Evolutionary conservation across 92 coral and sea anemone species (phyloP).

Genomic region (Pocillopora meandrina): DNA sequence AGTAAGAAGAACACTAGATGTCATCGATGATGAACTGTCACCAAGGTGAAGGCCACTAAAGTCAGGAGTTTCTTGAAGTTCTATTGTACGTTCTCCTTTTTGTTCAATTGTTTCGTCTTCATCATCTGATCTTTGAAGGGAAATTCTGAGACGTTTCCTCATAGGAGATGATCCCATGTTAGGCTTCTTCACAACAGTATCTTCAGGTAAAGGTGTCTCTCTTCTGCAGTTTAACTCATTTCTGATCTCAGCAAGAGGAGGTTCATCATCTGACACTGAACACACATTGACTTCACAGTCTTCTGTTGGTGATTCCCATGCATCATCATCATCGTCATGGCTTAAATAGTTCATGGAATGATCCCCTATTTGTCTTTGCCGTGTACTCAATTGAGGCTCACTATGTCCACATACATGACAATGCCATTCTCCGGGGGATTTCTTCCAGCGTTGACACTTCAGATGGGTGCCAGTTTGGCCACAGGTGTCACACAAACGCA

Average conservation of each 20-base stretch:
- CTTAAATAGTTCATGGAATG: slow-evolving; percentile 25
- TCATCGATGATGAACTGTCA: slow-evolving; percentile 9
- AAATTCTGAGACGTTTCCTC: slow-evolving; percentile 21
- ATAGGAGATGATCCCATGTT: slow-evolving; percentile 2
- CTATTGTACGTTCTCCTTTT: not conserved
- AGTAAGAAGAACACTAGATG: not conserved
- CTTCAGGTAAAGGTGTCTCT: not conserved
- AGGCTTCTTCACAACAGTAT: not conserved
- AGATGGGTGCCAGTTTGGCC: slow-evolving; percentile 93
- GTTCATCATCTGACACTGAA: slow-evolving; percentile 49
- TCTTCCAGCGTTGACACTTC: slow-evolving; percentile 75
- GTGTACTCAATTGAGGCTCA: slow-evolving; percentile 6
- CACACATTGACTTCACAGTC: slow-evolving; percentile 33
- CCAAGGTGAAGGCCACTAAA: not conserved
- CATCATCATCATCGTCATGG: not conserved
- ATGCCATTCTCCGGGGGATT: slow-evolving; percentile 58
- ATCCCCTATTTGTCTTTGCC: slow-evolving; percentile 35
- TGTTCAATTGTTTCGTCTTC: not conserved
- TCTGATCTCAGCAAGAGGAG: slow-evolving; percentile 5
- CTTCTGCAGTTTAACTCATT: not conserved
- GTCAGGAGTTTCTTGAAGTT: not conserved
- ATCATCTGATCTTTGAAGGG: not conserved
- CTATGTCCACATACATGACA: slow-evolving; percentile 66
- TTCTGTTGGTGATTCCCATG: slow-evolving; percentile 21
- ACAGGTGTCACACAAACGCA: slow-evolving; percentile 72